Conservation (phyloP, 2,888 invertebrate genomes). For the Diaperis boleti region DNA sequence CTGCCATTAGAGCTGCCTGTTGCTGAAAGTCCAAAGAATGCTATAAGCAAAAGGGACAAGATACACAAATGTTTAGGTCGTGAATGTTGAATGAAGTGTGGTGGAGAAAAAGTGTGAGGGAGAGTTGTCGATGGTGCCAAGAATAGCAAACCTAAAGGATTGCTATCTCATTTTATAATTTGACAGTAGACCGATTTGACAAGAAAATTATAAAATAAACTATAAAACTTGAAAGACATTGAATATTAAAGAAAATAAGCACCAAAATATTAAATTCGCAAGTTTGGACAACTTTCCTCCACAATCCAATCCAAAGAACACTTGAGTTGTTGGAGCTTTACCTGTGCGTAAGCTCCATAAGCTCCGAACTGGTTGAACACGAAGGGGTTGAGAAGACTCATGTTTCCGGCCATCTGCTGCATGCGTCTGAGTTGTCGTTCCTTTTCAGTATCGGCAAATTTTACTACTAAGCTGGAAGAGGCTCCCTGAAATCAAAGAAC, state of each 20-base stretch:
- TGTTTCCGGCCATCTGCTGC: constrained; percentile 99
- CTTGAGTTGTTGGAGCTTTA: constrained; percentile 63
- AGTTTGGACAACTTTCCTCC: too few species aligned
- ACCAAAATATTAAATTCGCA: too few species aligned
- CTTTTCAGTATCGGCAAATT: constrained; percentile 99
- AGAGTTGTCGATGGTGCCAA: too few species aligned
- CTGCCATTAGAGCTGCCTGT: constrained; percentile 94
- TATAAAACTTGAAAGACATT: too few species aligned
- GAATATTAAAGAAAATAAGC: too few species aligned
- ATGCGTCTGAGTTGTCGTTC: constrained; percentile 98
- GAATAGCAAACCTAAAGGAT: too few species aligned
- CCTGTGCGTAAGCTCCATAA: constrained; percentile 95
- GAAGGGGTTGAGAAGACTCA: constrained; percentile 96
- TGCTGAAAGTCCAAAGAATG: constrained; percentile 72
- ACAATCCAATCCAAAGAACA: constrained; percentile 30
- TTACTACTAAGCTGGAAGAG: constrained; percentile 98
- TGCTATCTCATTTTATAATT: too few species aligned
- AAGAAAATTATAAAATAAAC: too few species aligned
- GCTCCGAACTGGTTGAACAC: constrained; percentile 97
- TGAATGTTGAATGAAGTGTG: background rate
- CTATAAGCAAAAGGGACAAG: constrained; percentile 37
- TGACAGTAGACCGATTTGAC: too few species aligned
- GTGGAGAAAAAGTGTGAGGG: too few species aligned
- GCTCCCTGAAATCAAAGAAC: constrained; percentile 84
- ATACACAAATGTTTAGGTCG: background rate